phyloP scores from a whole-genome alignment of 1,140 invertebrate genomes.

The Nixonia krombeini region DNA sequence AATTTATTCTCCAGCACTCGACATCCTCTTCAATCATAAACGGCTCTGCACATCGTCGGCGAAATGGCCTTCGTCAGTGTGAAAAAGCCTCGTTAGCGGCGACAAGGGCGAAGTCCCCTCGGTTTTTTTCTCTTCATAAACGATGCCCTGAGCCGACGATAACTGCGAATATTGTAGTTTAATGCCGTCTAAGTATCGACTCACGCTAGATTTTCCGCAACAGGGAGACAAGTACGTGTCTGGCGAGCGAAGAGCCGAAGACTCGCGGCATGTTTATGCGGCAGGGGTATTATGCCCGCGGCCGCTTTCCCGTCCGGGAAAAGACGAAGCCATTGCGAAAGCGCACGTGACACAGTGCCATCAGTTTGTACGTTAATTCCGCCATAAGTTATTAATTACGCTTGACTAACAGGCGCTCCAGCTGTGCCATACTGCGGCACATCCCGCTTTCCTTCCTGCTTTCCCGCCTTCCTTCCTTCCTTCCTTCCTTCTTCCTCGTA shows the following conservation, averaged over 20 bases:
- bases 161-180: constrained; percentile 4
- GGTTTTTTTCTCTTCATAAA: background rate
- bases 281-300: constrained; percentile 10
- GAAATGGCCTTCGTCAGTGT: no score
- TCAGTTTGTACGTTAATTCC: constrained; percentile 61
- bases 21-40: no score
- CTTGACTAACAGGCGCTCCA: constrained; percentile 62
- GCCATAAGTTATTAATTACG: constrained; percentile 65
- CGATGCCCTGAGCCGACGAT: background rate
- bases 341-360: constrained; percentile 42
- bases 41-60: no score
- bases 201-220: background rate
- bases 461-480: constrained; percentile 41
- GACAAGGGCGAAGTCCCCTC: background rate
- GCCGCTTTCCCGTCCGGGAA: constrained; percentile 11
- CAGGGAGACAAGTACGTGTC: constrained; percentile 4
- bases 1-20: no score
- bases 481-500: no score
- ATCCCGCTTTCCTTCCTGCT: constrained; percentile 37
- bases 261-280: background rate
- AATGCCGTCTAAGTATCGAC: constrained; percentile 3
- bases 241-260: background rate
- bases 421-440: constrained; percentile 53
- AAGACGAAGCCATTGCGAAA: constrained; percentile 21
- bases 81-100: no score